A percentile compares a stretch with the other conserved stretches of the same genome.
Evolutionary conservation across 2,888 invertebrate species (phyloP).

Genomic region (Catocala sponsa): DNA sequence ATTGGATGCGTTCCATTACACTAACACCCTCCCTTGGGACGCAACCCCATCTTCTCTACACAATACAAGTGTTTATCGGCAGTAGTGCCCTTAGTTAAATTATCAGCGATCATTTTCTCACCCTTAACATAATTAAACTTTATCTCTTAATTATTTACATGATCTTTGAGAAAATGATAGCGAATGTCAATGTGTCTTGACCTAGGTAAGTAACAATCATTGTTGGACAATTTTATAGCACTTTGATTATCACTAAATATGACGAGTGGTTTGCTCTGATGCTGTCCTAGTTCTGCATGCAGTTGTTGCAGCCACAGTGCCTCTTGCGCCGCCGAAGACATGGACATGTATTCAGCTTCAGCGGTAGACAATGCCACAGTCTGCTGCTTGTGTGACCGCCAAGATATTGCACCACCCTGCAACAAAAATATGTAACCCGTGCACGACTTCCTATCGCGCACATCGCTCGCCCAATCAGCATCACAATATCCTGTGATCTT

Average conservation of each 20-base stretch:
- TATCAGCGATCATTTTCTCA: constrained; percentile 21
- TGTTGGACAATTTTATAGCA: constrained; percentile 35
- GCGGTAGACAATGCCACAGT: constrained; percentile 50
- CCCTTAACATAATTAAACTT: constrained; percentile 11
- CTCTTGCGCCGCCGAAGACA: constrained; percentile 43
- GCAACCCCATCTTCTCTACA: constrained; percentile 23
- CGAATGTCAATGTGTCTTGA: constrained; percentile 47
- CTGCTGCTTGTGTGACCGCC: constrained; percentile 46
- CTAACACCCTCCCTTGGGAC: constrained; percentile 18
- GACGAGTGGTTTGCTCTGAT: constrained; percentile 19
- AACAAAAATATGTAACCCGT: constrained; percentile 45
- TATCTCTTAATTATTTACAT: constrained; percentile 17
- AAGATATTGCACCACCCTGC: constrained; percentile 42
- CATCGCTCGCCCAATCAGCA: constrained; percentile 40
- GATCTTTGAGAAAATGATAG: constrained; percentile 37
- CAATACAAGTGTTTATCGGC: constrained; percentile 19
- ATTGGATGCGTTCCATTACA: constrained; percentile 2
- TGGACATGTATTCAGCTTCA: constrained; percentile 49
- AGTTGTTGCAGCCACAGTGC: constrained; percentile 45
- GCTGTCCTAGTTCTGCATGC: constrained; percentile 28
- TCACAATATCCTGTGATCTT: constrained; percentile 38
- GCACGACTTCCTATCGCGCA: constrained; percentile 35
- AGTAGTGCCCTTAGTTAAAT: constrained; percentile 19
- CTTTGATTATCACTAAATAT: constrained; percentile 15
- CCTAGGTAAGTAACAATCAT: constrained; percentile 43